Percentiles rank a stretch among this genome's conserved stretches.
Conservation (phyloP, 2,888 invertebrate species). For the Odontomyia ornata region DNA sequence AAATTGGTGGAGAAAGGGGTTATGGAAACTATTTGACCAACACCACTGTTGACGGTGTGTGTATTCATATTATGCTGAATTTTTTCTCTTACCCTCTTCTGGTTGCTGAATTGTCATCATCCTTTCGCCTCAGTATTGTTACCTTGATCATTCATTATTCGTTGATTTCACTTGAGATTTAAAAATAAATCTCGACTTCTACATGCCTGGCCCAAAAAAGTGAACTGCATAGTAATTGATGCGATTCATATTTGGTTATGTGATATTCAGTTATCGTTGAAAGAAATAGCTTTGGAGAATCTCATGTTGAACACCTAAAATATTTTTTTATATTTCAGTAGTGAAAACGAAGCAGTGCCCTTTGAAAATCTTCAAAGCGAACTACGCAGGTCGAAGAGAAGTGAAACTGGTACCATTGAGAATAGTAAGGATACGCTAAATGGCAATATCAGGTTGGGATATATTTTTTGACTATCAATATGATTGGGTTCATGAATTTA, state of each 20-base stretch:
- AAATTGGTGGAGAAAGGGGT: neutral
- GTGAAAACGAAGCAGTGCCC: constrained; percentile 49
- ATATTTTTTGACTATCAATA: neutral
- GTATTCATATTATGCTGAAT: neutral
- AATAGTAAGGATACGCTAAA: constrained; percentile 15
- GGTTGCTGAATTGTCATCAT: neutral
- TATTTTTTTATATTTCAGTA: constrained; percentile 48
- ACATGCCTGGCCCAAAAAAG: constrained; percentile 1
- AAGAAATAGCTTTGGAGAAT: constrained; percentile 1
- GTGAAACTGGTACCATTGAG: neutral
- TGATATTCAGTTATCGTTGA: constrained; percentile 10
- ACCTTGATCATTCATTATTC: neutral
- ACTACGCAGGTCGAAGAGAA: neutral
- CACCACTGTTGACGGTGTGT: constrained; percentile 18
- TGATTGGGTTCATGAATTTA: neutral
- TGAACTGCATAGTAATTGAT: constrained; percentile 36
- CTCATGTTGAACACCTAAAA: constrained; percentile 46
- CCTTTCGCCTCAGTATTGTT: neutral
- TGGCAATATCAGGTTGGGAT: constrained; percentile 24
- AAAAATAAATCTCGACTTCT: constrained; percentile 27
- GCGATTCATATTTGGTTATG: constrained; percentile 37
- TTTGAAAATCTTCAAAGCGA: constrained; percentile 32
- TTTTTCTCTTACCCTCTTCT: constrained; percentile 30
- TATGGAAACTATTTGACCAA: neutral
- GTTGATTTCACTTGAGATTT: neutral